Evolutionary conservation across 2,797 vertebrate species (phyloP), one percentile per base, ranked within the genome.

Genomic region (Pseudochirops cupreus): DNA sequence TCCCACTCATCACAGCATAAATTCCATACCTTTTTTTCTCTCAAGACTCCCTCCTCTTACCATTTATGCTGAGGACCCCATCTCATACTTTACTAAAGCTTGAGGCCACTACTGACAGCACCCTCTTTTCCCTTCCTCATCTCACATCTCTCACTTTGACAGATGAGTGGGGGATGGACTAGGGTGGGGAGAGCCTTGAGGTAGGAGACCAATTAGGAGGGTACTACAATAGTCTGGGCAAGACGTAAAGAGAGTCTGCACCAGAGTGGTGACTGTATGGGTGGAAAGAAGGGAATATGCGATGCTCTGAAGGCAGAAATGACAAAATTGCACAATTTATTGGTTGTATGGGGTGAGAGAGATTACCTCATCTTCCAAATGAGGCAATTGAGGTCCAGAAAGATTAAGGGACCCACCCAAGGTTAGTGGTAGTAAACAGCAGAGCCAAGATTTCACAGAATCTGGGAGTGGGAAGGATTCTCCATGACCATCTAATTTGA

Each of bases 351-450:
- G 90, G 4, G 28, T 33, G 31, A n/a, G 13, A 55, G 24, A 9
- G 18, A 53, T 91, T 53, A 91, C 10, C 52, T 55, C 28, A 94
- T 94, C 90, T 94, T 91, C 91, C n/a, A 92, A 94, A 94, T 50
- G 56, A 46, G 93, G 59, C 90, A 95, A 92, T 39, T 95, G 94
- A 96, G 58, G 92, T 91, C 92, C 62, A 67, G n/a, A 93, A 91
- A 94, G 59, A 58, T 59, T 92, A 91, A 94, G 33, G 31, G 95
- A 92, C 39, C 56, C 55, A 93, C 94, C 52, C 28, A 33, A 94
- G 90, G 90, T 93, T 94, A 92, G 55, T 95, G 58, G 93, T 91
- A 91, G 92, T 59, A 54, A 96, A 96, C 91, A 92, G 58, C 55
- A 92, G 92, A 94, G 94, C 62, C 92, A 95, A 58, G 54, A 95